These are phyloP conservation scores for Rhea americana DNA, from an alignment of 2,113 vertebrate genomes.

Conservation along the genomic window DNA sequence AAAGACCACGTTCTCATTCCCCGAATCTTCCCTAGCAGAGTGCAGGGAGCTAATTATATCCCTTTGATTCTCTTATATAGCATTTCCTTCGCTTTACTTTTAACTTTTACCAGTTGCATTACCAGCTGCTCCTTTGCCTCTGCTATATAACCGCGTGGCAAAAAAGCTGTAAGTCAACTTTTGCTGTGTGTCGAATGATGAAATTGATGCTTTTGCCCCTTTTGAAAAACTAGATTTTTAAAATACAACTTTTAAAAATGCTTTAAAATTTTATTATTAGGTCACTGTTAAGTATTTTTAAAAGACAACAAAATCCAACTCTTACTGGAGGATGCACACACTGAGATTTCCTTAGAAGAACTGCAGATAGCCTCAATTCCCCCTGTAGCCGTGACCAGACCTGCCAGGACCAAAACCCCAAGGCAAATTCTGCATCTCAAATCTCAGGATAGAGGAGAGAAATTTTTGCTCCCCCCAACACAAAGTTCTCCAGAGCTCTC, in stretches of 20 bases:
- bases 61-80: slow-evolving; percentile 6
- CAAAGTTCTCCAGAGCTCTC: background rate
- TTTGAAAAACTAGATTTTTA: background rate
- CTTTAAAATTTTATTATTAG: background rate
- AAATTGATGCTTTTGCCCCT: background rate
- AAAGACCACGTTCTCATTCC: background rate
- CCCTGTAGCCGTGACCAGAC: background rate
- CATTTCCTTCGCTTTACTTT: slow-evolving; percentile 32
- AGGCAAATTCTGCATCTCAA: background rate
- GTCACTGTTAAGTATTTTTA: background rate
- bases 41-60: slow-evolving; percentile 25
- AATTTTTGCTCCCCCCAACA: background rate
- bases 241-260: background rate
- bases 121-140: slow-evolving; percentile 38
- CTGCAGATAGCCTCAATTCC: background rate
- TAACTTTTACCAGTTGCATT: slow-evolving; percentile 11
- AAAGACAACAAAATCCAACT: background rate
- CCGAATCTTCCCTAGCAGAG: background rate
- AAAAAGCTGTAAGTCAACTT: slow-evolving; percentile 19
- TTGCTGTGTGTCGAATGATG: background rate
- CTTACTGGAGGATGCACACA: background rate
- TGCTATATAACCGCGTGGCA: background rate
- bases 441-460: background rate
- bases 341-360: background rate
- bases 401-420: background rate